phyloP scores from a whole-genome alignment of 2,113 vertebrate species.

The Poeciliopsis retropinna region DNA sequence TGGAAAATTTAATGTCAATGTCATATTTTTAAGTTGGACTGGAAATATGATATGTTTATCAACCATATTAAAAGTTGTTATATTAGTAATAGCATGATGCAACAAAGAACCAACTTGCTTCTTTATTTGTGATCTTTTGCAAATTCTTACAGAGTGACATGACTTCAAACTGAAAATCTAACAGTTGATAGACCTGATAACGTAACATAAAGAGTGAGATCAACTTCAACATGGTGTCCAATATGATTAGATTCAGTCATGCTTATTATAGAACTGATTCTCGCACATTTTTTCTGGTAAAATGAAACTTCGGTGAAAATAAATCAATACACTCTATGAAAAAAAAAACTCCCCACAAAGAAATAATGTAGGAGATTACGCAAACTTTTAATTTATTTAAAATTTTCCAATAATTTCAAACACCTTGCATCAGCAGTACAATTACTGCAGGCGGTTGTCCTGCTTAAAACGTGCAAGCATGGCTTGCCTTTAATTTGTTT shows the following conservation, averaged over 20 bases:
- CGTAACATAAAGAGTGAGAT: too few species aligned
- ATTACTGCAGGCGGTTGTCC: background rate
- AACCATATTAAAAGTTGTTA: too few species aligned
- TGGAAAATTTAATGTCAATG: too few species aligned
- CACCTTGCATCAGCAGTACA: background rate
- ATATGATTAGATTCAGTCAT: background rate
- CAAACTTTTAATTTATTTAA: background rate
- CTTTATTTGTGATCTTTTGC: too few species aligned
- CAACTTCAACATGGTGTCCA: too few species aligned
- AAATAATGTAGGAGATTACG: background rate
- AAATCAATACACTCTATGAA: background rate
- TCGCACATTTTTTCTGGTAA: background rate
- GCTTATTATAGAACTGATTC: background rate
- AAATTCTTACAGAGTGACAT: too few species aligned
- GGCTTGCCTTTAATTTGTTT: conserved; percentile 18
- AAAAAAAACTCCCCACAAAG: background rate
- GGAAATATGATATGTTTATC: too few species aligned
- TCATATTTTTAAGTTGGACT: too few species aligned
- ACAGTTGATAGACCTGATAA: too few species aligned
- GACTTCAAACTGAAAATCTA: too few species aligned
- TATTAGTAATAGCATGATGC: too few species aligned
- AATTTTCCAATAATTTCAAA: background rate
- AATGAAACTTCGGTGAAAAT: background rate
- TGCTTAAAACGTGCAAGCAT: background rate
- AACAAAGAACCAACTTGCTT: too few species aligned